phyloP scores from a whole-genome alignment of 2,797 vertebrate genomes.

The Cynodonichthys magdalenae region DNA sequence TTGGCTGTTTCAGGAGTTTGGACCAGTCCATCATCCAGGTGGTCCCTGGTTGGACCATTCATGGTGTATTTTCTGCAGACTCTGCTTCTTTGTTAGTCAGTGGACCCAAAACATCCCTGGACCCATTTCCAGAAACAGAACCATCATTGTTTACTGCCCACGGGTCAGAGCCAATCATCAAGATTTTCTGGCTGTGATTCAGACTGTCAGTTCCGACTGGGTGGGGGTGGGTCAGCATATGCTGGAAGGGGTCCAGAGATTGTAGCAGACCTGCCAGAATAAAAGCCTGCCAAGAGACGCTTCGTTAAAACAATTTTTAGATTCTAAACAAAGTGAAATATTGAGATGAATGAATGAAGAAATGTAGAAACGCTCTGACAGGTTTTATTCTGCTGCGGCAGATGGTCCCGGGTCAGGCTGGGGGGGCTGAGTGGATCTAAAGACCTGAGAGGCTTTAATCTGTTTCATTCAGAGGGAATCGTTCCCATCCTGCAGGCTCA shows the following conservation, averaged over 20 bases:
- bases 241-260: no score
- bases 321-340: no score
- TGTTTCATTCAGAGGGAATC: not conserved
- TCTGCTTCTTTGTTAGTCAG: slow-evolving; percentile 35
- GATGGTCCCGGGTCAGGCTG: slow-evolving; percentile 63
- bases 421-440: not conserved
- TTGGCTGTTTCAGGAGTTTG: no score
- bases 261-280: no score
- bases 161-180: slow-evolving; percentile 24
- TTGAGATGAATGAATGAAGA: not conserved
- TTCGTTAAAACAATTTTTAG: no score
- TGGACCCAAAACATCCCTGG: slow-evolving; percentile 34
- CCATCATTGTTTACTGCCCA: slow-evolving; percentile 14
- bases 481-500: no score
- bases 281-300: no score
- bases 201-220: slow-evolving; percentile 32
- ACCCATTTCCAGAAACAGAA: slow-evolving; percentile 31
- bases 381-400: slow-evolving; percentile 57
- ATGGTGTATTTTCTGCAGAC: not conserved
- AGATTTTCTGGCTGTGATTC: slow-evolving; percentile 35
- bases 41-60: not conserved
- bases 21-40: not conserved
- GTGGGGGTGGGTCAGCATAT: not conserved
- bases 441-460: slow-evolving; percentile 34
- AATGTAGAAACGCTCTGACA: not conserved